These are phyloP conservation scores for Chrysina gloriosa DNA, from an alignment of 2,888 invertebrate genomes.

Conservation along the genomic window DNA sequence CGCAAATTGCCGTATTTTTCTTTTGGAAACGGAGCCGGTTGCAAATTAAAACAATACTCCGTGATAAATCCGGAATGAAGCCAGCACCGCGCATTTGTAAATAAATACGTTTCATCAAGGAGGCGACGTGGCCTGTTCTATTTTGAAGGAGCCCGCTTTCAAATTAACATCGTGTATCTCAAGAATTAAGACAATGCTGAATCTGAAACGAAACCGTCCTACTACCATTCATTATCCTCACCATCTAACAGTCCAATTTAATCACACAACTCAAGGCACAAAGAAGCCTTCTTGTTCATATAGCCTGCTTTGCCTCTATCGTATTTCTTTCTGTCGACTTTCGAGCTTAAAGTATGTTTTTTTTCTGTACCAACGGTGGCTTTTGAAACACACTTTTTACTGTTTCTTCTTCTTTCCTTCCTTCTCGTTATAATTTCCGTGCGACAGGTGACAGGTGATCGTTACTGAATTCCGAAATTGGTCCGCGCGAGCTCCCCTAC, in stretches of 20 bases:
- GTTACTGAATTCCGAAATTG: constrained; percentile 40
- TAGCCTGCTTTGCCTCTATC: neutral
- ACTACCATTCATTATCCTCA: constrained; percentile 30
- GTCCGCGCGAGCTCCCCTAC: constrained; percentile 10
- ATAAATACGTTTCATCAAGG: constrained; percentile 33
- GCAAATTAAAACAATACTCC: constrained; percentile 31
- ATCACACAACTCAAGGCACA: constrained; percentile 14
- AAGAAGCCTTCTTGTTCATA: neutral
- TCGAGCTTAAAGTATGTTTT: neutral
- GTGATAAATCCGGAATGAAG: constrained; percentile 29
- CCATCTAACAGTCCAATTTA: constrained; percentile 37
- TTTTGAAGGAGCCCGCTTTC: neutral
- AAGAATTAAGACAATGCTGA: constrained; percentile 31
- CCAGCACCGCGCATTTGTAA: constrained; percentile 27
- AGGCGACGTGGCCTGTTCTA: neutral
- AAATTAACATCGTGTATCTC: constrained; percentile 34
- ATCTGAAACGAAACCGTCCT: constrained; percentile 18
- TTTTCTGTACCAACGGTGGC: neutral
- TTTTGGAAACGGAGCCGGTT: constrained; percentile 23
- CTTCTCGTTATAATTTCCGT: constrained; percentile 39
- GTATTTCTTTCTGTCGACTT: neutral
- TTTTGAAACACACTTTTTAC: constrained; percentile 1
- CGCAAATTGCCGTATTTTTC: constrained; percentile 34
- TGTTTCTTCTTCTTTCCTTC: constrained; percentile 2
- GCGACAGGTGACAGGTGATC: constrained; percentile 42